phyloP scores from a whole-genome alignment of 2,888 invertebrate species.

The Lampropteryx suffumata region DNA sequence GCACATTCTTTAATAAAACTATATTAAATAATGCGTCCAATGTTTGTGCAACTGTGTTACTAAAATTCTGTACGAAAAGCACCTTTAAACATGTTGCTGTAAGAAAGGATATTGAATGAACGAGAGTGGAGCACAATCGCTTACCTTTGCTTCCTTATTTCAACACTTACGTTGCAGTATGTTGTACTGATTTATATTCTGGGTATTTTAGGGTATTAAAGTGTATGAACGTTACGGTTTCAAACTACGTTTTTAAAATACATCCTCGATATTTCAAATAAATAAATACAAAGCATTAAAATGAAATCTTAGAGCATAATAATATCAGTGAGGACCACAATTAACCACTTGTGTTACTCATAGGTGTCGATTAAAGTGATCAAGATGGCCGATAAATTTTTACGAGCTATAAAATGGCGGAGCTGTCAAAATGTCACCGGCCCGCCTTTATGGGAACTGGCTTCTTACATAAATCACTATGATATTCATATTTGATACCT shows the following conservation, averaged over 20 bases:
- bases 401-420: conserved; percentile 23
- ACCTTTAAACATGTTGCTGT: not conserved
- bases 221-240: too few species aligned
- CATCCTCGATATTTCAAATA: too few species aligned
- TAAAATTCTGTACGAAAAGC: conserved; percentile 6
- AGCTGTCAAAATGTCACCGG: conserved; percentile 47
- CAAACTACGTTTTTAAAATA: too few species aligned
- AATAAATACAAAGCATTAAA: too few species aligned
- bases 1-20: conserved; percentile 76
- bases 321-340: not conserved
- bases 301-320: not conserved
- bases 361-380: conserved; percentile 27
- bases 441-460: conserved; percentile 41
- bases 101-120: not conserved
- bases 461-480: conserved; percentile 56
- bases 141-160: conserved; percentile 21
- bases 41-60: conserved; percentile 25
- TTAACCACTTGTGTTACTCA: conserved; percentile 20
- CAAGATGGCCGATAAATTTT: conserved; percentile 28
- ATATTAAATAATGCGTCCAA: conserved; percentile 67
- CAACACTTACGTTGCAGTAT: conserved; percentile 6
- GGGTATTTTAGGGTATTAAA: not conserved
- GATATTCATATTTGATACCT: conserved; percentile 72
- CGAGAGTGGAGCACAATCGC: not conserved
- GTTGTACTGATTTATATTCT: conserved; percentile 5